Evolutionary conservation across 2,797 vertebrate genomes (phyloP).

Genomic region (Sciurus vulgaris): DNA sequence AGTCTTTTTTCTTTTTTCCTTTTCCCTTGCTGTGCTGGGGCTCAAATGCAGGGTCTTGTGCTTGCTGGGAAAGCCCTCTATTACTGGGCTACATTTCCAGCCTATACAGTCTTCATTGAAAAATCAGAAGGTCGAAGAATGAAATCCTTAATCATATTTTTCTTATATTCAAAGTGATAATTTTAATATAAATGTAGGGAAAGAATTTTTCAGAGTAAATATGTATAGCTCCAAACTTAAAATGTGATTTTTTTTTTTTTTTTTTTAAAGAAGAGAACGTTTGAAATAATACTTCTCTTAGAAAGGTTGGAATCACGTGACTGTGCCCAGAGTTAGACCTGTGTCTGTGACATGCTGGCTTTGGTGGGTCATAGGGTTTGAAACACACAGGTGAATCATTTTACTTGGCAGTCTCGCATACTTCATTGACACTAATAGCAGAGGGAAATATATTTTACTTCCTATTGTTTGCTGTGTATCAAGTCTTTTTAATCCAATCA

Average conservation of each 20-base stretch:
- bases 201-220: slow-evolving; percentile 19
- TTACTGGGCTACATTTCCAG: background rate
- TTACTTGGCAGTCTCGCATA: slow-evolving; percentile 63
- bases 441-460: slow-evolving; percentile 85
- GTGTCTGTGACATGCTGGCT: slow-evolving; percentile 20
- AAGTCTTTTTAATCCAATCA: slow-evolving; percentile 84
- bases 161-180: slow-evolving; percentile 53
- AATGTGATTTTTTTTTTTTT: slow-evolving; percentile 79
- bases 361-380: slow-evolving; percentile 82
- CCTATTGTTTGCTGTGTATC: slow-evolving; percentile 84
- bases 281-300: slow-evolving; percentile 78
- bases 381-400: slow-evolving; percentile 79
- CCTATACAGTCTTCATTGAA: slow-evolving; percentile 77
- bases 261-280: slow-evolving; percentile 76
- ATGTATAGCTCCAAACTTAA: slow-evolving; percentile 48
- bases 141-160: slow-evolving; percentile 67
- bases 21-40: background rate
- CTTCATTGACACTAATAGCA: slow-evolving; percentile 66
- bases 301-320: slow-evolving; percentile 80
- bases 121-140: slow-evolving; percentile 70
- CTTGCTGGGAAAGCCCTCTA: background rate
- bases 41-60: no score
- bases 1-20: background rate
- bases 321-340: slow-evolving; percentile 28
- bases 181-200: slow-evolving; percentile 64